A percentile compares a stretch with the other conserved stretches of the same genome.
phyloP scores from a whole-genome alignment of 2,113 vertebrate genomes.

The Stomatorhinus ivindoensis region DNA sequence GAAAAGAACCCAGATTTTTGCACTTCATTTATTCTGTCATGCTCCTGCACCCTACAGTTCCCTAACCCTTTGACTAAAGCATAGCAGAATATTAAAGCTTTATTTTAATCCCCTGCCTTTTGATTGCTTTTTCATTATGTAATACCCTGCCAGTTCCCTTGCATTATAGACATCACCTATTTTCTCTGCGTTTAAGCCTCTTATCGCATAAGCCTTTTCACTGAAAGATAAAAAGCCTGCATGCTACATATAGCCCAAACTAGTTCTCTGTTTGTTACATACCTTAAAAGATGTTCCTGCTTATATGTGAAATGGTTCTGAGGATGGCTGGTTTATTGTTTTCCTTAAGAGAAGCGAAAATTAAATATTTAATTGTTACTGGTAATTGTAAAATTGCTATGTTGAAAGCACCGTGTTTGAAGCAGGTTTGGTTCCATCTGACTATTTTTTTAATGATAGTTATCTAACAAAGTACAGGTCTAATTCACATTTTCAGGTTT shows the following conservation, averaged over 20 bases:
- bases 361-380: background rate
- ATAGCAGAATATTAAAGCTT: slow-evolving; percentile 54
- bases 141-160: slow-evolving; percentile 41
- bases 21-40: slow-evolving; percentile 13
- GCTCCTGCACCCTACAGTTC: background rate
- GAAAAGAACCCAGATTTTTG: slow-evolving; percentile 17
- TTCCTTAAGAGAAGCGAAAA: background rate
- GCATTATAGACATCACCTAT: slow-evolving; percentile 54
- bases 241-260: slow-evolving; percentile 45
- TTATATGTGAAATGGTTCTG: background rate
- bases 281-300: background rate
- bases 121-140: slow-evolving; percentile 57
- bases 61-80: slow-evolving; percentile 21
- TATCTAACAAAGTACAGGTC: background rate
- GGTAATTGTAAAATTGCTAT: background rate
- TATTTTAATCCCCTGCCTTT: slow-evolving; percentile 52
- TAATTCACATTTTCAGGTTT: background rate
- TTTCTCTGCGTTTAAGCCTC: slow-evolving; percentile 55
- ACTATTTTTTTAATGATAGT: background rate
- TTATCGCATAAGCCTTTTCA: slow-evolving; percentile 59
- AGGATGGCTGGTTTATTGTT: background rate
- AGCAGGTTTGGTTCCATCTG: background rate
- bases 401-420: background rate
- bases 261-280: slow-evolving; percentile 42
- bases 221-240: slow-evolving; percentile 49